phyloP scores from a whole-genome alignment of 2,888 invertebrate species.

The Heliconius hortense region DNA sequence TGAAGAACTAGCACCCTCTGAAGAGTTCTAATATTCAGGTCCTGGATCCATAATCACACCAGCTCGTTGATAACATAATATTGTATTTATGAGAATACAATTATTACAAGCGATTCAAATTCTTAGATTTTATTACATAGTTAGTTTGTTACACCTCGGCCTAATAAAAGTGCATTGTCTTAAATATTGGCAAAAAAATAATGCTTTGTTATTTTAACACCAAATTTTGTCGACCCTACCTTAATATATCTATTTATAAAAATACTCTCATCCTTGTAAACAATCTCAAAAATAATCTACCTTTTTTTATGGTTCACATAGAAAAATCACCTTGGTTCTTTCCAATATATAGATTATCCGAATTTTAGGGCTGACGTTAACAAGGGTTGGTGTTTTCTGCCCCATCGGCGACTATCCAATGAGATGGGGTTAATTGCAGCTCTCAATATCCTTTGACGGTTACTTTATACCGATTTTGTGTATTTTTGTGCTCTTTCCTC shows the following conservation, averaged over 20 bases:
- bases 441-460: slow-evolving; percentile 34
- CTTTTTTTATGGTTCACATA: background rate
- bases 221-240: background rate
- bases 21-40: too few species aligned
- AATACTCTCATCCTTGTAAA: background rate
- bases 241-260: background rate
- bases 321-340: slow-evolving; percentile 54
- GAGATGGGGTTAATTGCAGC: slow-evolving; percentile 40
- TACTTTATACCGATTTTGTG: slow-evolving; percentile 1
- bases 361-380: slow-evolving; percentile 71
- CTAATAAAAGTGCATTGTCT: too few species aligned
- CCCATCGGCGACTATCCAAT: slow-evolving; percentile 46
- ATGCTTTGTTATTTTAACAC: background rate
- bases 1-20: too few species aligned
- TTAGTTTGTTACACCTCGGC: too few species aligned
- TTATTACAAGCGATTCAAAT: too few species aligned
- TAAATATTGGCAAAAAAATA: too few species aligned
- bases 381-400: slow-evolving; percentile 68
- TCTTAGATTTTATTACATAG: too few species aligned
- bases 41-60: too few species aligned
- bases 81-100: too few species aligned
- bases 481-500: slow-evolving; percentile 3
- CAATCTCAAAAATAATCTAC: background rate
- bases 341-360: slow-evolving; percentile 68
- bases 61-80: too few species aligned